These are phyloP conservation scores for Watsonalla binaria DNA, from an alignment of 2,888 invertebrate species.

Conservation along the genomic window DNA sequence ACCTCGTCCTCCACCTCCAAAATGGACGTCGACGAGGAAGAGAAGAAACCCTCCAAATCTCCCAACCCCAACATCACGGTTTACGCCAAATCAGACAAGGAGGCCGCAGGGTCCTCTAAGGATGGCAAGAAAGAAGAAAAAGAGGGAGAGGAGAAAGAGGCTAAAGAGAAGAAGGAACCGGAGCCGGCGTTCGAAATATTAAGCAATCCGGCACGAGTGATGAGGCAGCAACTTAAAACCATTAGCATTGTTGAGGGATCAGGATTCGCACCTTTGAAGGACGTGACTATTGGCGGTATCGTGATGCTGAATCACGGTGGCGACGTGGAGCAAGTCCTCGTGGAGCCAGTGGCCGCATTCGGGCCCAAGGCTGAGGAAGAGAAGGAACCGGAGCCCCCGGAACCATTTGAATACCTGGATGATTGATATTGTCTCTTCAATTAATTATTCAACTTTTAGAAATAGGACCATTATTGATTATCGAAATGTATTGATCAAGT, in stretches of 20 bases:
- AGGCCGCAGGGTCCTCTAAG: conserved; percentile 58
- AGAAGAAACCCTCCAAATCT: conserved; percentile 71
- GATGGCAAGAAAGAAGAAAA: conserved; percentile 73
- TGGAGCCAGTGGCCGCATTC: conserved; percentile 95
- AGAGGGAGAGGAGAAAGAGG: conserved; percentile 64
- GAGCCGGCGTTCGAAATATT: conserved; percentile 95
- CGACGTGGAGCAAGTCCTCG: conserved; percentile 89
- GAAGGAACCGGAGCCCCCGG: conserved; percentile 97
- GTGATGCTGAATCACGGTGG: conserved; percentile 94
- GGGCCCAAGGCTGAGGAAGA: conserved; percentile 96
- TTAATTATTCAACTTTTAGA: conserved; percentile 31
- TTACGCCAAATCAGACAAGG: conserved; percentile 71
- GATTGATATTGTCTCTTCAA: conserved; percentile 74
- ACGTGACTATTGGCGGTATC: conserved; percentile 96
- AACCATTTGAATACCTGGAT: conserved; percentile 97
- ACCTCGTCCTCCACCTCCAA: conserved; percentile 83
- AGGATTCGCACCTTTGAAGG: conserved; percentile 92
- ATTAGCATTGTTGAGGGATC: conserved; percentile 89
- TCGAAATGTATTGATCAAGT: conserved; percentile 50
- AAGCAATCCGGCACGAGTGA: conserved; percentile 95
- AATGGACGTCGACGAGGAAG: conserved; percentile 92
- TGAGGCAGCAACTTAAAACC: conserved; percentile 93
- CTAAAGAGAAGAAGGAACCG: conserved; percentile 86
- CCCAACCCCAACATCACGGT: conserved; percentile 72
- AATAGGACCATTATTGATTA: conserved; percentile 39